Base-by-base conservation (phyloP, 1,140 invertebrate species). In the Drosophila willistoni region DNA sequence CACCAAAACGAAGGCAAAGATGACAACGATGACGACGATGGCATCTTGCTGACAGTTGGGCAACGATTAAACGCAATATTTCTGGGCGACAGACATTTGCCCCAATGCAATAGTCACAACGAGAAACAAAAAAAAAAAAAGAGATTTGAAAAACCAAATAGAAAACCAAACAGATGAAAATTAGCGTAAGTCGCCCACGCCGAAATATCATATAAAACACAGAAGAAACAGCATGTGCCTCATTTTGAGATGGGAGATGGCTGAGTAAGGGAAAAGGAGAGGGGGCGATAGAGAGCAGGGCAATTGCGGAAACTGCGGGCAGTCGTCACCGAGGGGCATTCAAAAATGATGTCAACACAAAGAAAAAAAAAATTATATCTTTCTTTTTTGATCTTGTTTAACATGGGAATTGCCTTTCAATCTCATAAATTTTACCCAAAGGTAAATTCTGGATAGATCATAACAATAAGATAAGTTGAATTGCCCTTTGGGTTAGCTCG, bases 161-260 rank as follows among this genome's bases (percentile, higher is more conserved):
- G 60, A 66, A 87, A 61, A 68, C 36, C 55, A 56, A 71, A 77
- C 42, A 73, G 62, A 73, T 67, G 70, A 82, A 79, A 87, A 82
- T 82, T 84, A 84, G 81, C 81, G 56, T 70, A 55, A 41, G 65
- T 57, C 83, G 72, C 44, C 76, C 79, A 81, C 83, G 76, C 73
- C 76, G 56, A 39, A 51, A 42, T 39, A 42, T 39, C 55, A 63
- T 54, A 68, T 42, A 68, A 56, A 25, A 59, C n/a, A 57, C 14
- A 67, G 19, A 39, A n/a, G 63, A 74, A 65, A 51, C 65, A 83
- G 65, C 72, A 80, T 80, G 57, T 79, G 77, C 62, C 69, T 64
- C 60, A 73, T 57, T 68, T 64, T 68, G 39, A 1, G 22, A 25
- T 25, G 22, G 29, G 5, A 29, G 25, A 25, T 44, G 55, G 51